Percentiles rank a stretch among this genome's conserved stretches.
phyloP scores from a whole-genome alignment of 2,113 vertebrate genomes.

The Saimiri boliviensis region DNA sequence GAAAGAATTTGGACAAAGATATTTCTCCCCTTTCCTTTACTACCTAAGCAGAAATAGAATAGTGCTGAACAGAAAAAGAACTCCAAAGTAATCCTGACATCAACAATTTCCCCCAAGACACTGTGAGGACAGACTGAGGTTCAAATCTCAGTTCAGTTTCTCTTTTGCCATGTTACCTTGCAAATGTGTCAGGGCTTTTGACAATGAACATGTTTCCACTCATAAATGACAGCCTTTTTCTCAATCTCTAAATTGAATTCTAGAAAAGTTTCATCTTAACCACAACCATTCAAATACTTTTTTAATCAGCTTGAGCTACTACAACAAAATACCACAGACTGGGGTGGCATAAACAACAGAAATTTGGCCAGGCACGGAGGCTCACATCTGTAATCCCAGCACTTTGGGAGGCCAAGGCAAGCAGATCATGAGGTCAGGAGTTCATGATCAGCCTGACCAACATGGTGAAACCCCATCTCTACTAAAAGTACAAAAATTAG shows the following conservation, averaged over 20 bases:
- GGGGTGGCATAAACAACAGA: background rate
- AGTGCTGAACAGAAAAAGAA: background rate
- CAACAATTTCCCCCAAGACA: background rate
- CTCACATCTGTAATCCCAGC: too few relatives aligned
- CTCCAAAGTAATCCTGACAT: background rate
- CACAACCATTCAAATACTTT: background rate
- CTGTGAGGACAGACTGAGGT: background rate
- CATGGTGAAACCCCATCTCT: too few relatives aligned
- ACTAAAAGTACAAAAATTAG: too few relatives aligned
- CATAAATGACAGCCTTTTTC: background rate
- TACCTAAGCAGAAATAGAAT: background rate
- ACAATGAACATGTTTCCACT: background rate
- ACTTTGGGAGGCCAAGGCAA: too few relatives aligned
- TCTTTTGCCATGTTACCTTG: background rate
- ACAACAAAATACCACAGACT: background rate
- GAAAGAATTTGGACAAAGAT: background rate
- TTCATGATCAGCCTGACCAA: too few relatives aligned
- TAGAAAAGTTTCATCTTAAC: constrained; percentile 5
- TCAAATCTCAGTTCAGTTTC: background rate
- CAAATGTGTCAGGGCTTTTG: background rate
- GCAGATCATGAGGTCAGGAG: too few relatives aligned
- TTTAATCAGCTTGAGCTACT: background rate
- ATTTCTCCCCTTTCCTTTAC: constrained; percentile 11
- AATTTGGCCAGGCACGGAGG: too few relatives aligned
- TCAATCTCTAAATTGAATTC: constrained; percentile 4